These are phyloP conservation scores for Cryptus armator DNA, from an alignment of 2,888 invertebrate genomes.

Conservation along the genomic window DNA sequence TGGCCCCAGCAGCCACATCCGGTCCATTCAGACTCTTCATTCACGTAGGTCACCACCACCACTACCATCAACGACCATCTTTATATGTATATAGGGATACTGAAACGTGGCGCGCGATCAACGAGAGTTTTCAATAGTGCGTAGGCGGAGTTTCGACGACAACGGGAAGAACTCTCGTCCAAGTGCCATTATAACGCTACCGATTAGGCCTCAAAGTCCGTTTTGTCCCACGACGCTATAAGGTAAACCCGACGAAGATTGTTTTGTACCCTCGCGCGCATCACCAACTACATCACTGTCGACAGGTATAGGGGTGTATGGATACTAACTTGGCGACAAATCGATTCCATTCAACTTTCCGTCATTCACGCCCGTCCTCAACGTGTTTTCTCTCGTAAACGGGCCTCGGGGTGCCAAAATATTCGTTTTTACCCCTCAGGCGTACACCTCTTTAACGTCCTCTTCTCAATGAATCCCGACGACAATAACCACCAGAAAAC, in stretches of 20 bases:
- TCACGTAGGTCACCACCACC: slow-evolving; percentile 69
- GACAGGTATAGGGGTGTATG: slow-evolving; percentile 63
- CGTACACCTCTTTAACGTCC: slow-evolving; percentile 33
- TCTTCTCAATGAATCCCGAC: not conserved
- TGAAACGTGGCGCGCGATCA: slow-evolving; percentile 60
- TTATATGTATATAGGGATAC: slow-evolving; percentile 1
- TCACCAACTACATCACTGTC: slow-evolving; percentile 39
- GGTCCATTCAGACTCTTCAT: slow-evolving; percentile 80
- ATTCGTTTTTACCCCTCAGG: slow-evolving; percentile 22
- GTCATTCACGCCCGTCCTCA: slow-evolving; percentile 73
- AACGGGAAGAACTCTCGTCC: not conserved
- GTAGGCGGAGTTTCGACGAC: slow-evolving; percentile 79
- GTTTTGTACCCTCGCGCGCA: slow-evolving; percentile 35
- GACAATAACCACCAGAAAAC: slow-evolving; percentile 25
- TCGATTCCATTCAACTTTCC: slow-evolving; percentile 78
- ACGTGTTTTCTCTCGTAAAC: slow-evolving; percentile 81
- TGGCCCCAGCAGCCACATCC: slow-evolving; percentile 84
- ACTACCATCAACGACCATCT: not conserved
- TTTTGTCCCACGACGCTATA: slow-evolving; percentile 68
- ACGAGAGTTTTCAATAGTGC: slow-evolving; percentile 75
- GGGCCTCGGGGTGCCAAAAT: slow-evolving; percentile 72
- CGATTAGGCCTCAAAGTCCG: slow-evolving; percentile 48
- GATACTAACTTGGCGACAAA: slow-evolving; percentile 79
- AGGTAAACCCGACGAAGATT: slow-evolving; percentile 37
- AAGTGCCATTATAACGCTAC: slow-evolving; percentile 69